phyloP scores from a whole-genome alignment of 2,888 invertebrate species.

The Arge pagana region DNA sequence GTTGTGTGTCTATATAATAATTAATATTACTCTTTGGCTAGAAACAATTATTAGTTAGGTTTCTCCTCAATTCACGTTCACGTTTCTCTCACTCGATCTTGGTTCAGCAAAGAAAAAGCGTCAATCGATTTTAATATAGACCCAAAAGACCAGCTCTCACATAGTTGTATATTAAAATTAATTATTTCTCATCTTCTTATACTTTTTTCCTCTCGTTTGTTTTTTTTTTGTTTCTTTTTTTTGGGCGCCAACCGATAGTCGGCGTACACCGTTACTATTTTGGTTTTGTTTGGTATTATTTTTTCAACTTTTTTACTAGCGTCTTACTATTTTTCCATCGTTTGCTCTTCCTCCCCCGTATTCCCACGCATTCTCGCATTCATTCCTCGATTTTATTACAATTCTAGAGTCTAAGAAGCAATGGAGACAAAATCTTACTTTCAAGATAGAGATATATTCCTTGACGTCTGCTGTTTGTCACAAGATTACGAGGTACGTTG shows the following conservation, averaged over 20 bases:
- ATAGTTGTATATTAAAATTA: constrained; percentile 47
- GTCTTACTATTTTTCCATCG: constrained; percentile 8
- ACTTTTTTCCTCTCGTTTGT: background rate
- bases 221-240: too few species aligned
- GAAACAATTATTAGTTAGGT: constrained; percentile 45
- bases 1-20: constrained; percentile 19
- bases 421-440: constrained; percentile 39
- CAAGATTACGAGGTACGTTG: too few species aligned
- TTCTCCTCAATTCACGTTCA: constrained; percentile 14
- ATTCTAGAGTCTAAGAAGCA: constrained; percentile 32
- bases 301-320: constrained; percentile 9
- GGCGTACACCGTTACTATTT: constrained; percentile 1
- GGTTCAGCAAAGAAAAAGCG: constrained; percentile 33
- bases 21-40: constrained; percentile 55
- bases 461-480: constrained; percentile 20
- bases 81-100: background rate
- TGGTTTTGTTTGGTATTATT: constrained; percentile 1
- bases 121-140: constrained; percentile 46
- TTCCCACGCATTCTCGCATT: too few species aligned
- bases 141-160: constrained; percentile 47
- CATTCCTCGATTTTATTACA: constrained; percentile 25
- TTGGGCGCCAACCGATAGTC: too few species aligned
- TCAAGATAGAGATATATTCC: constrained; percentile 31
- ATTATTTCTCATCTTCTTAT: constrained; percentile 26
- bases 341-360: background rate